phyloP scores from a whole-genome alignment of 2,113 vertebrate genomes.

The Eonycteris spelaea region DNA sequence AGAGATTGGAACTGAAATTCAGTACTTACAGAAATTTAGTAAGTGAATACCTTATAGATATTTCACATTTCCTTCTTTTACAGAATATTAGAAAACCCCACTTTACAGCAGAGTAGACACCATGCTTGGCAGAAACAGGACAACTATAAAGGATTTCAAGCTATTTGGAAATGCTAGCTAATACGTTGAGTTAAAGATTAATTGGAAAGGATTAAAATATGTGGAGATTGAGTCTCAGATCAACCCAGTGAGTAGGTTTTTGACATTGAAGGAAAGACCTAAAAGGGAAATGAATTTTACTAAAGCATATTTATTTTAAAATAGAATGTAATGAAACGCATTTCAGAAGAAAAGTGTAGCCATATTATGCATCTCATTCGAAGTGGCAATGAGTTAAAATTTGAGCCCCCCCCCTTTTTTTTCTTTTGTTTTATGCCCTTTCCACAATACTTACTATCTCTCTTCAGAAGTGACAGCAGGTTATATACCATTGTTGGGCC shows the following conservation, averaged over 20 bases:
- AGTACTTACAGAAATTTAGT: neutral
- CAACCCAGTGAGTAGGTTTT: neutral
- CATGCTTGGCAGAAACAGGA: neutral
- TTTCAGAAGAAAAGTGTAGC: neutral
- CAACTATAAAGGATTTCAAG: neutral
- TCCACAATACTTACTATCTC: neutral
- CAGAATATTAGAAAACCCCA: neutral
- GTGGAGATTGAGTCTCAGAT: neutral
- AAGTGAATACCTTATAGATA: neutral
- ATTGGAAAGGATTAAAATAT: neutral
- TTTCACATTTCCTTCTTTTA: neutral
- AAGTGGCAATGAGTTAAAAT: neutral
- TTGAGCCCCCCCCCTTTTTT: neutral
- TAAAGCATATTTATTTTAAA: neutral
- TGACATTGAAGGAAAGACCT: neutral
- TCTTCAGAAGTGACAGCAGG: neutral
- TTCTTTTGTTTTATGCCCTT: neutral
- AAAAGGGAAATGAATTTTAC: neutral
- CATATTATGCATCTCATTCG: neutral
- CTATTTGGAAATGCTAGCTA: neutral
- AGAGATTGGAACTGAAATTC: neutral
- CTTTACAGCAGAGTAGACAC: neutral
- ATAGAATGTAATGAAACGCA: neutral
- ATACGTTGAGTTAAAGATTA: neutral
- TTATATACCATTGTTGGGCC: neutral